Evolutionary conservation across 2,797 vertebrate genomes (phyloP).

Genomic region (Tangara arthus): DNA sequence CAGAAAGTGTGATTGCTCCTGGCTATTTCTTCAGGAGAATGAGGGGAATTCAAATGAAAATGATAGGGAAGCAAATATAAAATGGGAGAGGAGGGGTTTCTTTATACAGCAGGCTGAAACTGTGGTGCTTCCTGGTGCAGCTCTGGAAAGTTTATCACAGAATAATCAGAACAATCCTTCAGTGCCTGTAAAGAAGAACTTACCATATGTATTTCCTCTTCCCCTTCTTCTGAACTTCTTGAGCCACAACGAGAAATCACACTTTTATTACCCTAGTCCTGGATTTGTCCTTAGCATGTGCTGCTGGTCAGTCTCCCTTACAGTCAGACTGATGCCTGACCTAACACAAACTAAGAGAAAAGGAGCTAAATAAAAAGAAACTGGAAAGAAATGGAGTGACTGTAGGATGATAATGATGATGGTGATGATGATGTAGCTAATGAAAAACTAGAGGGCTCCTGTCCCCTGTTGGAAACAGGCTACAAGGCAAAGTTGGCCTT

Average conservation of each 20-base stretch:
- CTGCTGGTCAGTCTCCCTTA: neutral
- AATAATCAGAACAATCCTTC: neutral
- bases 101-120: neutral
- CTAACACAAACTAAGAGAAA: neutral
- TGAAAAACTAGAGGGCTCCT: neutral
- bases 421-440: neutral
- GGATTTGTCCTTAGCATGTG: neutral
- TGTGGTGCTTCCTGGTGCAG: neutral
- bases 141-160: neutral
- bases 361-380: neutral
- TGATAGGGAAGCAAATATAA: neutral
- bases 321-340: neutral
- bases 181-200: neutral
- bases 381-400: neutral
- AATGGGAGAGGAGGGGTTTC: neutral
- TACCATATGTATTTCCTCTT: neutral
- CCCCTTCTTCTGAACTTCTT: neutral
- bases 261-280: neutral
- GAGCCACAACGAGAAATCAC: neutral
- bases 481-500: neutral
- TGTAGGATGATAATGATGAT: neutral
- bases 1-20: neutral
- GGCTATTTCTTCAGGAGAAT: neutral
- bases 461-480: neutral
- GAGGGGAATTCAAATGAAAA: neutral